A percentile compares a stretch with the other conserved stretches of the same genome.
These are phyloP conservation scores for Xylocopa sonorina DNA, from an alignment of 1,140 invertebrate species.

Conservation along the genomic window DNA sequence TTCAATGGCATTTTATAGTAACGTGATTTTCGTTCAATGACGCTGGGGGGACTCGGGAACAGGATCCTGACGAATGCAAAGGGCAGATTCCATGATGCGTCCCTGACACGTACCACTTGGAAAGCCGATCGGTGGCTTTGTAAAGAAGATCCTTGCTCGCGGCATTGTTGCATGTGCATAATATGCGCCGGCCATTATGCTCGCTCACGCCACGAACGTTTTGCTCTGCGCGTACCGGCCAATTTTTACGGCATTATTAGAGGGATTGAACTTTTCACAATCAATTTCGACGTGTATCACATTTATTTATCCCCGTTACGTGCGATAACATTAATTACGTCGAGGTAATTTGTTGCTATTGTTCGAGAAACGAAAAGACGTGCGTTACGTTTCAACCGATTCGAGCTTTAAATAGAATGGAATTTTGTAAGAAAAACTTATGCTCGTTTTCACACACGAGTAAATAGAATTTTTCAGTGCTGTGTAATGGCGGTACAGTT, in stretches of 20 bases:
- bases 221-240: background rate
- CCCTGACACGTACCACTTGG: constrained; percentile 47
- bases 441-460: too few relatives aligned
- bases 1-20: background rate
- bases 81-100: constrained; percentile 30
- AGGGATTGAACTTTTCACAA: background rate
- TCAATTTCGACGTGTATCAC: background rate
- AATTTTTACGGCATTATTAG: background rate
- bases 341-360: background rate
- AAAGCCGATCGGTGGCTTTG: constrained; percentile 49
- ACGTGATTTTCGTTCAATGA: background rate
- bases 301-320: background rate
- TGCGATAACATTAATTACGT: background rate
- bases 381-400: background rate
- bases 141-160: constrained; percentile 38
- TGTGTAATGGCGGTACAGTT: too few relatives aligned
- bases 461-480: too few relatives aligned
- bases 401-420: too few relatives aligned
- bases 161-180: constrained; percentile 50
- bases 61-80: constrained; percentile 24
- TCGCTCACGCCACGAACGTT: constrained; percentile 12
- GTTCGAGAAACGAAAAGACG: background rate
- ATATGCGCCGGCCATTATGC: constrained; percentile 34
- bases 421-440: too few relatives aligned
- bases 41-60: background rate